A percentile compares a stretch with the other conserved stretches of the same genome.
phyloP scores from a whole-genome alignment of 30 jellyfish, hydroid and myxozoan genomes.

The Hydractinia symbiolongicarpus region DNA sequence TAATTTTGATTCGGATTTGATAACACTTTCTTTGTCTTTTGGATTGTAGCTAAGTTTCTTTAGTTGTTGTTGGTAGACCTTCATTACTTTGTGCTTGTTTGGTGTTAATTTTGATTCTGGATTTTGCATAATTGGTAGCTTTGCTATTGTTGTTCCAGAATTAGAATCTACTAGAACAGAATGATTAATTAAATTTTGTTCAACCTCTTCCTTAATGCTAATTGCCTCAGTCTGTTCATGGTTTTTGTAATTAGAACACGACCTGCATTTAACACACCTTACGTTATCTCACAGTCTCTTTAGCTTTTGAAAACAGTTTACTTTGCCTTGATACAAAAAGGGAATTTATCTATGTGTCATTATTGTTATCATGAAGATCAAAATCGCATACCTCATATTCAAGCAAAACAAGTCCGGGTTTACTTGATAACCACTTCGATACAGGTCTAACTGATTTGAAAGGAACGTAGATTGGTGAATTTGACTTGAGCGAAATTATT shows the following conservation, averaged over 20 bases:
- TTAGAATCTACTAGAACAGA: neutral
- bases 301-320: too few species aligned
- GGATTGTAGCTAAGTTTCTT: neutral
- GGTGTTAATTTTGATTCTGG: neutral
- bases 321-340: too few species aligned
- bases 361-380: neutral
- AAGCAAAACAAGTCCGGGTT: neutral
- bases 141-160: neutral
- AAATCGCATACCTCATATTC: neutral
- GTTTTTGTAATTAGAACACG: too few species aligned
- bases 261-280: too few species aligned
- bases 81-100: neutral
- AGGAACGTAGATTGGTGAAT: neutral
- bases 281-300: too few species aligned
- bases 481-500: neutral
- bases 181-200: neutral
- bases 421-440: neutral
- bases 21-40: slow-evolving; percentile 4
- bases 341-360: neutral
- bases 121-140: neutral
- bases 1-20: neutral
- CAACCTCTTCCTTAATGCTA: slow-evolving; percentile 10
- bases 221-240: neutral
- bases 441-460: neutral
- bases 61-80: neutral